Percentiles rank a stretch among this genome's conserved stretches.
Conservation (phyloP, 1,140 invertebrate species). For the Onthophagus taurus region DNA sequence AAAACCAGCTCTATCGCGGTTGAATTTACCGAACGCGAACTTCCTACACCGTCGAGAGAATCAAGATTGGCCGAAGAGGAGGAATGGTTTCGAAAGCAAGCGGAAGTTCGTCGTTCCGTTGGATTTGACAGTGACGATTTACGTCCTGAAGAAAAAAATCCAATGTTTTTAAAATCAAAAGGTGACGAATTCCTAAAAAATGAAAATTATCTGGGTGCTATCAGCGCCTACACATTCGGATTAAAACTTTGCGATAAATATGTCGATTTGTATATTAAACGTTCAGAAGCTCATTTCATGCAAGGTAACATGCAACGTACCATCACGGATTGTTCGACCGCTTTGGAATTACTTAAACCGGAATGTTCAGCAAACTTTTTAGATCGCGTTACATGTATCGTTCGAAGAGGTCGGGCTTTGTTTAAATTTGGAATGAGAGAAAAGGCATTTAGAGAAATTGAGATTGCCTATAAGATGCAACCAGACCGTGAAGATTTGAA, state of each 20-base stretch:
- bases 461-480: slow-evolving; percentile 29
- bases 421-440: slow-evolving; percentile 58
- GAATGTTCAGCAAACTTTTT: slow-evolving; percentile 58
- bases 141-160: slow-evolving; percentile 71
- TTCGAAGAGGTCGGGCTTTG: slow-evolving; percentile 60
- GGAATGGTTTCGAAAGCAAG: slow-evolving; percentile 74
- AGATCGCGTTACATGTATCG: slow-evolving; percentile 58
- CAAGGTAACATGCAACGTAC: slow-evolving; percentile 36
- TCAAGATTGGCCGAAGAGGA: slow-evolving; percentile 63
- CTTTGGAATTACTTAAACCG: slow-evolving; percentile 63
- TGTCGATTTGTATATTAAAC: slow-evolving; percentile 61
- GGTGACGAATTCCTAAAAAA: slow-evolving; percentile 67
- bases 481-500: slow-evolving; percentile 12
- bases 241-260: slow-evolving; percentile 65
- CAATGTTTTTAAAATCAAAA: slow-evolving; percentile 71
- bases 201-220: slow-evolving; percentile 67
- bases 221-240: slow-evolving; percentile 72
- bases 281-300: slow-evolving; percentile 67
- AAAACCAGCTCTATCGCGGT: slow-evolving; percentile 50
- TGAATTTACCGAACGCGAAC: slow-evolving; percentile 63
- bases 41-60: slow-evolving; percentile 75
- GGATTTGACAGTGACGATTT: slow-evolving; percentile 70
- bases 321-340: slow-evolving; percentile 46
- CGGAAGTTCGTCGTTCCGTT: slow-evolving; percentile 56
- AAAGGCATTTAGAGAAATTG: slow-evolving; percentile 63